These are phyloP conservation scores for Conistra vaccinii DNA, from an alignment of 2,888 invertebrate genomes.

Conservation along the genomic window DNA sequence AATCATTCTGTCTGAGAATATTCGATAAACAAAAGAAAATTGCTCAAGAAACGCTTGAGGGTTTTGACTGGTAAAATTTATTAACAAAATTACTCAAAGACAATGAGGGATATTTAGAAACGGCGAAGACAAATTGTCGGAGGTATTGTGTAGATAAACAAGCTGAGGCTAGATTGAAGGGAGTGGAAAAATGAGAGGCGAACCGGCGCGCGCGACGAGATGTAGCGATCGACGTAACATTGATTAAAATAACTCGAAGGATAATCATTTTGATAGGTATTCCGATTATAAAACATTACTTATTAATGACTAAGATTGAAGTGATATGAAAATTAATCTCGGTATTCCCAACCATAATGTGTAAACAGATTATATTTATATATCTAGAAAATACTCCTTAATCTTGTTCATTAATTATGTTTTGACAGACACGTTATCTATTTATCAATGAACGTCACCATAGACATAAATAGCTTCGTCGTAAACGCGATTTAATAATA, in stretches of 20 bases:
- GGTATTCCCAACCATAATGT: slow-evolving; percentile 19
- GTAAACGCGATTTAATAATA: not conserved
- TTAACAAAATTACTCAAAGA: slow-evolving; percentile 88
- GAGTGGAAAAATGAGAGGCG: slow-evolving; percentile 75
- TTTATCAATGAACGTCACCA: slow-evolving; percentile 20
- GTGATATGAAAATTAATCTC: slow-evolving; percentile 30
- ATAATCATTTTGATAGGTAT: slow-evolving; percentile 16
- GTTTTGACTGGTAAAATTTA: slow-evolving; percentile 86
- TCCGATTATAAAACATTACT: slow-evolving; percentile 25
- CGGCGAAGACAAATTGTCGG: slow-evolving; percentile 85
- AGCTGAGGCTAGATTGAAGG: slow-evolving; percentile 74
- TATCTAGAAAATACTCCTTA: slow-evolving; percentile 30
- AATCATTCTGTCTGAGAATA: slow-evolving; percentile 77
- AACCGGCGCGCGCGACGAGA: slow-evolving; percentile 50
- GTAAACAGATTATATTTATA: slow-evolving; percentile 34
- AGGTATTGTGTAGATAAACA: slow-evolving; percentile 85
- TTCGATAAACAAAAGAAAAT: slow-evolving; percentile 83
- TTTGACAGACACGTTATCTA: slow-evolving; percentile 43
- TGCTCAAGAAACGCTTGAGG: slow-evolving; percentile 76
- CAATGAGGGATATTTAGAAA: slow-evolving; percentile 87
- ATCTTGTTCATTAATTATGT: slow-evolving; percentile 34
- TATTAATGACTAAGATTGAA: slow-evolving; percentile 34
- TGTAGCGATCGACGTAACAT: slow-evolving; percentile 26
- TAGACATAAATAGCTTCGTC: not conserved
- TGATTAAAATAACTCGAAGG: slow-evolving; percentile 2